phyloP scores from a whole-genome alignment of 92 coral and sea anemone species.

The Heteractis magnifica region DNA sequence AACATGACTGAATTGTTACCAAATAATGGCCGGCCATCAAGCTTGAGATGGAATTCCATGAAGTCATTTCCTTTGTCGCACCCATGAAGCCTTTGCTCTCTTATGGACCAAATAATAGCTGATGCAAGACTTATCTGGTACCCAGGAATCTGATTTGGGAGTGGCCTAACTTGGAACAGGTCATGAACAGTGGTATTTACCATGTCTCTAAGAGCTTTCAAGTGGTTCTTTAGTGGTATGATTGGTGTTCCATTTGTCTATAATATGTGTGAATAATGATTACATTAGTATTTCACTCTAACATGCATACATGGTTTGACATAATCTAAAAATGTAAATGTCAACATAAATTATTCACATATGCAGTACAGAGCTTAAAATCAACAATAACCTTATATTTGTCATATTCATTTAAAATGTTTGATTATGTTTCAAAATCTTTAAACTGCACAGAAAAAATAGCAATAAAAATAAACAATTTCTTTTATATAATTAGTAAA shows the following conservation, averaged over 20 bases:
- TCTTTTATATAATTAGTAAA: no score
- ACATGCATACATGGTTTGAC: neutral
- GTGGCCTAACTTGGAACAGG: conserved; percentile 1
- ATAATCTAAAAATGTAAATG: neutral
- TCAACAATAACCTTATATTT: neutral
- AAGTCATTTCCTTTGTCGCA: conserved; percentile 9
- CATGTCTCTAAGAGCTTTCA: conserved; percentile 32
- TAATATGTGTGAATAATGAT: neutral
- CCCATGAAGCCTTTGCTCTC: conserved; percentile 31
- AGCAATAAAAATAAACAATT: neutral
- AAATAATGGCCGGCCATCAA: conserved; percentile 31
- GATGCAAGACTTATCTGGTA: conserved; percentile 8
- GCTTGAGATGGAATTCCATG: conserved; percentile 28
- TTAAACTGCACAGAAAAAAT: neutral
- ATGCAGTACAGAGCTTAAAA: neutral
- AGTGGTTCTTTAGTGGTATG: conserved; percentile 26
- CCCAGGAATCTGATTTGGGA: conserved; percentile 24
- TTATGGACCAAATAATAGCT: conserved; percentile 26
- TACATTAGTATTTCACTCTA: neutral
- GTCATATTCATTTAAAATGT: neutral
- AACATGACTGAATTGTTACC: conserved; percentile 2
- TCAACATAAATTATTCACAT: neutral
- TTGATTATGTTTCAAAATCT: neutral
- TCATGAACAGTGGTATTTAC: conserved; percentile 1
- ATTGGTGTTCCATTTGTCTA: conserved; percentile 4